phyloP scores from a whole-genome alignment of 2,113 vertebrate species.

The Pollimyrus isidori region DNA sequence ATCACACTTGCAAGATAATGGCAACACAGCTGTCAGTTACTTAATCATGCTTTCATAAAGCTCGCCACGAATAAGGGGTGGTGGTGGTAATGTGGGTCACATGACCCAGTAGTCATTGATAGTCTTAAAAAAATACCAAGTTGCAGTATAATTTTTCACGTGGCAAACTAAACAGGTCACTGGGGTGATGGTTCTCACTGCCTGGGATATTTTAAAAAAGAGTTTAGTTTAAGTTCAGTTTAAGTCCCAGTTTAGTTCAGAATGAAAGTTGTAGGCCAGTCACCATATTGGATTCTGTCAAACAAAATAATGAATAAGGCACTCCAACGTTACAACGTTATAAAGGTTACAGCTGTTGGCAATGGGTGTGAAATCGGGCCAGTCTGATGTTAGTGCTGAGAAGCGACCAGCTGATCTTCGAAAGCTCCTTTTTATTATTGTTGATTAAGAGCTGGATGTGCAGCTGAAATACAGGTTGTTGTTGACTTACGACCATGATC shows the following conservation, averaged over 20 bases:
- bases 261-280: background rate
- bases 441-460: background rate
- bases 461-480: background rate
- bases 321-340: background rate
- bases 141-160: background rate
- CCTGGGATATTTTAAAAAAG: background rate
- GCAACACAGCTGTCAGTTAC: background rate
- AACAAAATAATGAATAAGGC: background rate
- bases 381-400: background rate
- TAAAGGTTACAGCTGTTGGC: background rate
- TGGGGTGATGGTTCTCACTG: background rate
- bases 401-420: background rate
- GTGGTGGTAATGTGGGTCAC: background rate
- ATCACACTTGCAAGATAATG: background rate
- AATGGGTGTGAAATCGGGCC: background rate
- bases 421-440: background rate
- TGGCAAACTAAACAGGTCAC: background rate
- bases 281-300: background rate
- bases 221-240: background rate
- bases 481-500: too few species aligned
- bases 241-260: background rate
- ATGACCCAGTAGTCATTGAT: background rate
- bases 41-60: background rate
- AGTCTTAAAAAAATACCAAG: background rate
- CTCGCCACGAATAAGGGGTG: background rate